Conservation (phyloP, 2,797 vertebrate genomes). For the Potorous gilbertii region DNA sequence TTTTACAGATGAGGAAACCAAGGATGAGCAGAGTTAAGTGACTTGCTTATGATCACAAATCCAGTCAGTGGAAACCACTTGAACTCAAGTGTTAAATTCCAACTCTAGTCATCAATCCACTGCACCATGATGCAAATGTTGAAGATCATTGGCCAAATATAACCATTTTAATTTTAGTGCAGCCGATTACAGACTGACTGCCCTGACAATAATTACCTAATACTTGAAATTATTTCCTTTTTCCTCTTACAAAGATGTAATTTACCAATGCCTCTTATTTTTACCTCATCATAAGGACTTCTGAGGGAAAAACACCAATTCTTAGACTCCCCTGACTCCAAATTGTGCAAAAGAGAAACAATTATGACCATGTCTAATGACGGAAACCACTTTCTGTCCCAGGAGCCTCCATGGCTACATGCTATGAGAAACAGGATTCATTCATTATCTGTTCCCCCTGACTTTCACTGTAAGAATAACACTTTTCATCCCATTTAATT, state of each 20-base stretch:
- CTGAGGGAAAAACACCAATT: background rate
- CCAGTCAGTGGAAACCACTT: background rate
- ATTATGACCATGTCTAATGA: background rate
- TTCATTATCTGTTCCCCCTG: background rate
- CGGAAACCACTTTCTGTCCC: background rate
- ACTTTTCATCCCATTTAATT: conserved; percentile 23
- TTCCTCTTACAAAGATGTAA: background rate
- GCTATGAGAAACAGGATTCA: background rate
- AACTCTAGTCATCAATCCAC: background rate
- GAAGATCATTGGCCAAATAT: background rate
- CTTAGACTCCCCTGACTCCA: background rate
- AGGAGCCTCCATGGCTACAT: background rate
- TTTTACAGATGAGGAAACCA: background rate
- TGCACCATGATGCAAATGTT: background rate
- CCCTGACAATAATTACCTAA: background rate
- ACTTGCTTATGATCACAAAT: background rate
- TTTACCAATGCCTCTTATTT: background rate
- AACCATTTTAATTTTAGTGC: background rate
- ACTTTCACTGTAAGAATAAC: background rate
- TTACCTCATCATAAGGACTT: background rate
- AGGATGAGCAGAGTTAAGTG: background rate
- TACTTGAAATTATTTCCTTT: background rate
- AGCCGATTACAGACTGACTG: background rate
- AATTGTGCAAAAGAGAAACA: background rate
- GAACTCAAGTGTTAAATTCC: background rate